Conservation (phyloP, 2,888 invertebrate species). For the Leptinotarsa juncta region DNA sequence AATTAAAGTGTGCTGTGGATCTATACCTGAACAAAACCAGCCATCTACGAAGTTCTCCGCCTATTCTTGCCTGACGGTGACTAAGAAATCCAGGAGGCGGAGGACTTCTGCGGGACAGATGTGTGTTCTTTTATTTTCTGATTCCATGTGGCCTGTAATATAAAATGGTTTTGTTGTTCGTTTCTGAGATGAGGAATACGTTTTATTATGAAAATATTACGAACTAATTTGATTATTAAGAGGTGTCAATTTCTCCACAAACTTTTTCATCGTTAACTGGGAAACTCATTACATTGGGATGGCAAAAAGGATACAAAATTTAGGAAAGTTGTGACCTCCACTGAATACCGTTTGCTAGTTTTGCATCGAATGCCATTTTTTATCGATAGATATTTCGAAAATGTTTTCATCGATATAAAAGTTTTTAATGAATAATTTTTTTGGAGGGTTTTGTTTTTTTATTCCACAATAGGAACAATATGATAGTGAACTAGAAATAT, state of each 20-base stretch:
- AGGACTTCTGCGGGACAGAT: conserved; percentile 41
- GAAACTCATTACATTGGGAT: no score
- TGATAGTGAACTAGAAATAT: no score
- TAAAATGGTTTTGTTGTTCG: neutral
- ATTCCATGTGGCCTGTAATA: conserved; percentile 1
- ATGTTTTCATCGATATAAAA: no score
- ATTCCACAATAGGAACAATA: no score
- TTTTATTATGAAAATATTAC: neutral
- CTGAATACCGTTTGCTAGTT: no score
- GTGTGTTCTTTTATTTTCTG: conserved; percentile 31
- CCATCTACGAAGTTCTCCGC: conserved; percentile 36
- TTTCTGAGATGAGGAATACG: neutral
- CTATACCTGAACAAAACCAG: conserved; percentile 34
- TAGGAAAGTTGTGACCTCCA: no score
- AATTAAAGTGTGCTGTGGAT: conserved; percentile 31
- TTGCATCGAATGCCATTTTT: no score
- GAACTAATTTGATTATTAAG: neutral
- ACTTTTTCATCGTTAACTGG: neutral
- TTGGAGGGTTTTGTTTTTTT: no score
- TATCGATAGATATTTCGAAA: no score
- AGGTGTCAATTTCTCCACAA: neutral
- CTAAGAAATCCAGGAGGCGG: conserved; percentile 36
- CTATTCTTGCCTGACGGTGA: conserved; percentile 29
- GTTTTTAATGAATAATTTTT: no score
- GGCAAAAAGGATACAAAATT: no score